A percentile compares a stretch with the other conserved stretches of the same genome.
phyloP scores from a whole-genome alignment of 2,113 vertebrate species.

The Prochilodus magdalenae region DNA sequence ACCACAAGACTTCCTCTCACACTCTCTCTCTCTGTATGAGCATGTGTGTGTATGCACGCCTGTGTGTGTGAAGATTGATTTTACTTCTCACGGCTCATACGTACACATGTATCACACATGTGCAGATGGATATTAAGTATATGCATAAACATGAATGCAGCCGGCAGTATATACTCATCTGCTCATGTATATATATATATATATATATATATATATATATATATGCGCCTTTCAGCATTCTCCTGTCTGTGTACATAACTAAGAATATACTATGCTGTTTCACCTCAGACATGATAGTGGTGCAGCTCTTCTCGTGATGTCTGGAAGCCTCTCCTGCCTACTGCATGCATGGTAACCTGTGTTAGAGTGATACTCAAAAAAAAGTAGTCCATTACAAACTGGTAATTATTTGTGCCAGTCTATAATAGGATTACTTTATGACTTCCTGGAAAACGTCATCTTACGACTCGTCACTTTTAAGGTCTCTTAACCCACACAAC shows the following conservation, averaged over 20 bases:
- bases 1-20: constrained; percentile 73
- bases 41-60: constrained; percentile 40
- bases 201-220: neutral
- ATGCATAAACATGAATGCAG: neutral
- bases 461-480: no score
- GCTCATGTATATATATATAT: neutral
- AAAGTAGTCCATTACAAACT: no score
- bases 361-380: no score
- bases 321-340: neutral
- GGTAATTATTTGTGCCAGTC: no score
- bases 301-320: constrained; percentile 6
- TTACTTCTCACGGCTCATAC: constrained; percentile 9
- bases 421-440: no score
- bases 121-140: neutral
- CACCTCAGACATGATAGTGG: neutral
- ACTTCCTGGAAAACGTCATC: no score
- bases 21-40: constrained; percentile 60
- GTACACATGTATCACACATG: neutral
- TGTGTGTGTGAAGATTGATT: constrained; percentile 45
- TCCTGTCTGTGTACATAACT: neutral
- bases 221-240: neutral
- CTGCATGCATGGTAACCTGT: neutral
- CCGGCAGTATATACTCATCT: neutral
- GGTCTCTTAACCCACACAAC: no score
- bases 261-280: constrained; percentile 17